phyloP scores from a whole-genome alignment of 2,113 vertebrate species.

The Dascyllus trimaculatus region DNA sequence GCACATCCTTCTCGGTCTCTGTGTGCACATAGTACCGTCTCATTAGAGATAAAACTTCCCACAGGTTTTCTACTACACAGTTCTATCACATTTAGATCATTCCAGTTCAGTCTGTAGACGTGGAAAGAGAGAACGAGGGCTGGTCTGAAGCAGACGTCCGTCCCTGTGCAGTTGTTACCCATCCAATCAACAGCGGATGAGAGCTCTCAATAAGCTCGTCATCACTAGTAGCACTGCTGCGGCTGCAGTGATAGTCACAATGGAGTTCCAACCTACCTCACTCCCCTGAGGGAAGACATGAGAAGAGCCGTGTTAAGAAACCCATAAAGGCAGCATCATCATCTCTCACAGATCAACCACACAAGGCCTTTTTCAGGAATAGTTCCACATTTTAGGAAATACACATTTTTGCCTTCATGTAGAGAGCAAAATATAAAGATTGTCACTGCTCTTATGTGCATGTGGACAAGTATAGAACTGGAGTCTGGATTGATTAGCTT shows the following conservation, averaged over 20 bases:
- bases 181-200: constrained; percentile 76
- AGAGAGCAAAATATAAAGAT: constrained; percentile 19
- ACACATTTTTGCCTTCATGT: constrained; percentile 9
- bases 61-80: constrained; percentile 26
- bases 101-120: constrained; percentile 52
- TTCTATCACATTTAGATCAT: constrained; percentile 39
- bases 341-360: constrained; percentile 7
- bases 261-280: constrained; percentile 78
- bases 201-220: constrained; percentile 77
- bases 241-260: constrained; percentile 77
- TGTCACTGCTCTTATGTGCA: background rate
- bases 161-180: constrained; percentile 60
- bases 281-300: constrained; percentile 75
- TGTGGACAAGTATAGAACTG: background rate
- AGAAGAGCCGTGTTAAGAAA: constrained; percentile 40
- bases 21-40: constrained; percentile 42
- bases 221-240: constrained; percentile 78
- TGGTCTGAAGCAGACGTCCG: constrained; percentile 64
- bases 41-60: constrained; percentile 21
- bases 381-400: constrained; percentile 31
- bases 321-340: background rate
- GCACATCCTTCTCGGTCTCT: constrained; percentile 30
- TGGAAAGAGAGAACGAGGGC: constrained; percentile 58
- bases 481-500: background rate
- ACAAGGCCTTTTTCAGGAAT: background rate